phyloP scores from a whole-genome alignment of 2,797 vertebrate species.

The Tenualosa ilisha region DNA sequence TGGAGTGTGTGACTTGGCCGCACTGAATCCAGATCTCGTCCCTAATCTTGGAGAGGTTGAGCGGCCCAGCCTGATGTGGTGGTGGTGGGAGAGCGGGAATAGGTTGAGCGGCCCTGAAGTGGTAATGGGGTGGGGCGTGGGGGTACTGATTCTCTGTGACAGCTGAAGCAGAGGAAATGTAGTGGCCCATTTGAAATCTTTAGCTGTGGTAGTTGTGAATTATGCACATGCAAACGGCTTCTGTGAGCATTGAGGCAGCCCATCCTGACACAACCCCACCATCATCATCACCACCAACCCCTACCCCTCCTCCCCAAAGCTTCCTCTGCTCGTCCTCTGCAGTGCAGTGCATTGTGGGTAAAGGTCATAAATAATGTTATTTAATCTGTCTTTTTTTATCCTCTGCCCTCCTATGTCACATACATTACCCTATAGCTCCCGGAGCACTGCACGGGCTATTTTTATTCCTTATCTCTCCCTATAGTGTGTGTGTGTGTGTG shows the following conservation, averaged over 20 bases:
- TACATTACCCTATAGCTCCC: neutral
- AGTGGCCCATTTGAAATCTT: neutral
- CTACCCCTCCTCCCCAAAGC: too few species aligned
- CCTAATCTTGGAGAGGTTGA: too few species aligned
- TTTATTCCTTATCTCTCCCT: neutral
- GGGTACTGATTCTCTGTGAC: neutral
- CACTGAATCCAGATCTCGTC: neutral
- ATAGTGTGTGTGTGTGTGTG: neutral
- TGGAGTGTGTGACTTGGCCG: neutral
- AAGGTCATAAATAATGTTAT: conserved; percentile 65
- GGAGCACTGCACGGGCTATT: neutral
- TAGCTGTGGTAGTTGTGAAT: conserved; percentile 36
- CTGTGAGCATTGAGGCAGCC: too few species aligned
- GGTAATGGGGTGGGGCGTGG: too few species aligned
- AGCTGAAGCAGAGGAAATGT: neutral
- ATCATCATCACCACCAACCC: too few species aligned
- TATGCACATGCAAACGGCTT: conserved; percentile 38
- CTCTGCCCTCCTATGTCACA: neutral
- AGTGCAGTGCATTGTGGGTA: conserved; percentile 56
- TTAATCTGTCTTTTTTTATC: conserved; percentile 40
- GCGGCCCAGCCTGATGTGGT: too few species aligned
- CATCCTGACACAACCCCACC: too few species aligned
- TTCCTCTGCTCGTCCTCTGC: conserved; percentile 32
- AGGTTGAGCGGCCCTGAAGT: too few species aligned
- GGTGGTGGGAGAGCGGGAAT: too few species aligned